Evolutionary conservation across 2,888 invertebrate genomes (phyloP), one percentile per base, ranked within the genome.

Genomic region (Hyposoter didymator): DNA sequence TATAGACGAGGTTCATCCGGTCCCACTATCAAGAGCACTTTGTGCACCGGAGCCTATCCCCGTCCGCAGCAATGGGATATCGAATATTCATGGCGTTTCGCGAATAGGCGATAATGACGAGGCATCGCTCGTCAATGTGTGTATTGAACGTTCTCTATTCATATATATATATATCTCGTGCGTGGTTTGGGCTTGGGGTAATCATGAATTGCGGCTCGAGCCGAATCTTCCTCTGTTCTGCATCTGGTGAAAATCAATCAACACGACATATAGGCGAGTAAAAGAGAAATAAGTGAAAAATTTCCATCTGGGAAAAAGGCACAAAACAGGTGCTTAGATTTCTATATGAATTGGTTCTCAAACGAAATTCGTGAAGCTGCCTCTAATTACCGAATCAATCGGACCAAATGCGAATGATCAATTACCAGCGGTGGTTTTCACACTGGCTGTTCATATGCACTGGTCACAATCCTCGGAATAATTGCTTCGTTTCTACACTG

Each of bases 31-130:
- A 49, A 70, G 79, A 85, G 83, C 83, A 85, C 85, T 85, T 85
- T 85, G 83, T 80, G 79, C 83, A 85, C 76, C 85, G 76, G 73
- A 67, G 83, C 83, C 83, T 72, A 76, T 82, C 75, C 59, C 66
- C 28, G 28, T 78, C 17, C 74, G 47, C 35, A 80, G 76, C 85
- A 83, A 83, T 83, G 83, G 85, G 80, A 85, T 82, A 85, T 85
- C 85, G 85, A 85, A 85, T 85, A 85, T 85, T 85, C 85, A 85
- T 85, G 83, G 80, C 49, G 79, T 85, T 76, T 85, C 79, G 73
- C 85, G 85, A 85, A 85, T 85, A 78, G 85, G 76, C 83, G 85
- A 83, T 85, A 85, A 85, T 80, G 83, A 85, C 78, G 85, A 72
- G 79, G 78, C 85, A 79, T 82, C 78, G 79, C 82, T 70, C 84